These are phyloP conservation scores for Neotragus moschatus DNA, from an alignment of 2,113 vertebrate genomes.

Conservation along the genomic window DNA sequence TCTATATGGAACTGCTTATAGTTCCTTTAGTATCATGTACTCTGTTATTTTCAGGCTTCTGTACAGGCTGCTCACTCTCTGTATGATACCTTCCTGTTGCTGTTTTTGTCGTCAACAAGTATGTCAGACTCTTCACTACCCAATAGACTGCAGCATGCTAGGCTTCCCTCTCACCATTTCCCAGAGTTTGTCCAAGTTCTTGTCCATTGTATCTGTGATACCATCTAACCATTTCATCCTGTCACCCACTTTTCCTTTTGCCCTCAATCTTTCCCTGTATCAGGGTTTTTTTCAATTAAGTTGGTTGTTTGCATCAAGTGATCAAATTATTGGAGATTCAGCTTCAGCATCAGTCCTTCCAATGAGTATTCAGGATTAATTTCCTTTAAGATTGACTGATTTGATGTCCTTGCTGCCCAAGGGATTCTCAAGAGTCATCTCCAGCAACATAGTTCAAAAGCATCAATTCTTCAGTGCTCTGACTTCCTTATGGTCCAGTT, in stretches of 20 bases:
- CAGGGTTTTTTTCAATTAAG: background rate
- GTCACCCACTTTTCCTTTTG: background rate
- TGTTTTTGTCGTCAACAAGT: background rate
- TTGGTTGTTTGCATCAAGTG: background rate
- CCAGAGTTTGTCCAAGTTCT: background rate
- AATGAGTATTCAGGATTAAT: background rate
- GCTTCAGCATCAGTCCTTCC: background rate
- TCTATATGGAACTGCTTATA: background rate
- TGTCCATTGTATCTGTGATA: background rate
- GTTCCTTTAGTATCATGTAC: background rate
- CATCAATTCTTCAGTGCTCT: background rate
- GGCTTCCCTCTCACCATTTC: background rate
- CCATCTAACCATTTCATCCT: background rate
- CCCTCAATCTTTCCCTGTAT: background rate
- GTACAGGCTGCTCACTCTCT: background rate
- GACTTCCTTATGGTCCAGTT: background rate
- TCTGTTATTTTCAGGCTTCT: background rate
- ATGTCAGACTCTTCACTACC: background rate
- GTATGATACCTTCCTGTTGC: background rate
- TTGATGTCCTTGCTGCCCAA: background rate
- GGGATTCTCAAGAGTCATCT: background rate
- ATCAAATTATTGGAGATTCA: background rate
- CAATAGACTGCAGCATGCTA: background rate
- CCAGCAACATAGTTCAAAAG: background rate
- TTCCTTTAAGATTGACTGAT: background rate